Evolutionary conservation across 2,113 vertebrate genomes (phyloP), one percentile per base, ranked within the genome.

Genomic region (Myrmecophaga tridactyla): DNA sequence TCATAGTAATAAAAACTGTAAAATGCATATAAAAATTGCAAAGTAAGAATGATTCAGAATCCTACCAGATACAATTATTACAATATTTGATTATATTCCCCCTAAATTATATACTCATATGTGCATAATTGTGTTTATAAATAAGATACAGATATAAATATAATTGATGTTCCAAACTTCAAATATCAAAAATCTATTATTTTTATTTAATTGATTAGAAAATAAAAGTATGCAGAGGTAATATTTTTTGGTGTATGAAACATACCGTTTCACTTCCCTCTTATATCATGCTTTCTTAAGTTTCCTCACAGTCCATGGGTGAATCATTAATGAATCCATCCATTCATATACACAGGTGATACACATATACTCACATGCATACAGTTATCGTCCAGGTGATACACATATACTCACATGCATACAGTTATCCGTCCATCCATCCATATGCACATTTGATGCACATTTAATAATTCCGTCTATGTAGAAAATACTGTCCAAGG

Each of bases 1-100:
- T 25, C 15, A n/a, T 85, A 23, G 0, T 29, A 29, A 6, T 76
- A 80, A 82, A n/a, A 70, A 34, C 1, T n/a, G 6, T 23, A 80
- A 92, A 92, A 75, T 53, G 39, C 3, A 62, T 65, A 43, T 17
- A 41, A 73, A 62, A 69, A 58, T 39, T 4, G 1, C 1, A 53
- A 92, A 90, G 43, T 72, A n/a, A 81, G 69, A 90, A 75, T 34
- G 43, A 88, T 56, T 90, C 4, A 82, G 83, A 82, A 72, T 86
- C 2, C 21, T 1, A 89, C 3, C 4, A 89, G 7, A 84, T 76
- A 34, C 58, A 93, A 78, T 53, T 86, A 91, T 60, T 41, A 58
- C 14, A 29, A 41, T 53, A n/a, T 84, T 56, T 51, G 0, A 27
- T 69, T 15, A 46, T 67, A 84, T 56, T 36, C 4, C 6, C 15